Base-by-base conservation (phyloP, 1,140 invertebrate genomes). In the Camponotus vicinus region DNA sequence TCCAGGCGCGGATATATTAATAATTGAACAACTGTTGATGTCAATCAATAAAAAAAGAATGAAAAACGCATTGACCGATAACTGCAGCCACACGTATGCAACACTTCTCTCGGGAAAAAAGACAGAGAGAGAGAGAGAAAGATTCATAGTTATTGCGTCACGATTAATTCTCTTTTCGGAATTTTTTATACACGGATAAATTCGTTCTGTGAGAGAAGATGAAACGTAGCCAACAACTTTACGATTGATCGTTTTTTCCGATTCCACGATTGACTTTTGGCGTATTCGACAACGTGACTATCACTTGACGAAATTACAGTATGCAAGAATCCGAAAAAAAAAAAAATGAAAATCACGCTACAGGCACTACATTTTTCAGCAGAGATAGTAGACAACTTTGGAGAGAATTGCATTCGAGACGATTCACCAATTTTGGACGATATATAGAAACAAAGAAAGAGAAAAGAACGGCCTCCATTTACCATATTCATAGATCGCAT, bases 1-100 rank as follows among this genome's bases (percentile, higher is more conserved):
- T 77, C 4, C 71, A 11, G 13, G 32, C 9, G 34, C 15, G 52
- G 77, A 27, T 83, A 82, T 49, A 63, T 89, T 83, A 63, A 83
- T 89, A 89, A 89, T 83, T 49, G 85, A 89, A 86, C 76, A 89
- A 83, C 87, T 86, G 83, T 89, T 88, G 88, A 89, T 89, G 64
- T 13, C 71, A 40, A 40, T 77, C 13, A 67, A 71, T 66, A 66
- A 1, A 70, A 2, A 3, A 3, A 52, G 3, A 49, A 70, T n/a
- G 15, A 57, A 69, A 78, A 64, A 67, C 18, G 61, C 67, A 3
- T 1, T 18, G 40, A 9, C 15, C 40, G 52, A 67, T 75, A 27
- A 45, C 69, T 34, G 49, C 32, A 37, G 57, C 8, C 32, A 11
- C 27, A 52, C 37, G 32, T 73, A 57, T 52, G 11, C 59, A 69